Conservation (phyloP, 2,113 vertebrate genomes). For the Hypocryptadius cinnamomeus region DNA sequence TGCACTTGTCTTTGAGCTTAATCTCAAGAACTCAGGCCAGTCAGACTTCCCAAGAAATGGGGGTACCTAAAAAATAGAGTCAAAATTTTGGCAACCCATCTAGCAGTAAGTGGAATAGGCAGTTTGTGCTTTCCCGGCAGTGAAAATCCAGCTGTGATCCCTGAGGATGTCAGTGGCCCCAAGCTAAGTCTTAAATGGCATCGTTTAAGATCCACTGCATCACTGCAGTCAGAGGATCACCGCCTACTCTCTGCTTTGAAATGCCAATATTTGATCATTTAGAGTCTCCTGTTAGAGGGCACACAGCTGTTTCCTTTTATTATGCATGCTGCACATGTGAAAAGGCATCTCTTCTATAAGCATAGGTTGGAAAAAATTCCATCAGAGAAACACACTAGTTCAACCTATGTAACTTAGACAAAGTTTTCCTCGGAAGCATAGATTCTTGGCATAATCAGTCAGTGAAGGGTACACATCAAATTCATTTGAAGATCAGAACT, state of each 20-base stretch:
- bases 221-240: neutral
- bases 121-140: conserved; percentile 30
- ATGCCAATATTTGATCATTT: neutral
- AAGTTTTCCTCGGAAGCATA: neutral
- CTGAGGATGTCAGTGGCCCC: conserved; percentile 38
- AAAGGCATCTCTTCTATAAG: neutral
- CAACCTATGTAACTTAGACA: neutral
- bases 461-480: neutral
- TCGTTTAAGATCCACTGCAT: neutral
- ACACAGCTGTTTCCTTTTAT: conserved; percentile 26
- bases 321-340: neutral
- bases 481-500: neutral
- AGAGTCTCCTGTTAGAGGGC: neutral
- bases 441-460: neutral
- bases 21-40: neutral
- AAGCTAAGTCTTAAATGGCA: neutral
- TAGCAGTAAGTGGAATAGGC: neutral
- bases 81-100: conserved; percentile 5
- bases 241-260: conserved; percentile 4
- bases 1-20: neutral
- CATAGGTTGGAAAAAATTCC: neutral
- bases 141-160: conserved; percentile 25
- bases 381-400: neutral
- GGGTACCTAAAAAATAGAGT: neutral
- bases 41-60: neutral